Evolutionary conservation across 1,140 invertebrate genomes (phyloP), one percentile per base, ranked within the genome.

Genomic region (Pseudomyrmex sp.): DNA sequence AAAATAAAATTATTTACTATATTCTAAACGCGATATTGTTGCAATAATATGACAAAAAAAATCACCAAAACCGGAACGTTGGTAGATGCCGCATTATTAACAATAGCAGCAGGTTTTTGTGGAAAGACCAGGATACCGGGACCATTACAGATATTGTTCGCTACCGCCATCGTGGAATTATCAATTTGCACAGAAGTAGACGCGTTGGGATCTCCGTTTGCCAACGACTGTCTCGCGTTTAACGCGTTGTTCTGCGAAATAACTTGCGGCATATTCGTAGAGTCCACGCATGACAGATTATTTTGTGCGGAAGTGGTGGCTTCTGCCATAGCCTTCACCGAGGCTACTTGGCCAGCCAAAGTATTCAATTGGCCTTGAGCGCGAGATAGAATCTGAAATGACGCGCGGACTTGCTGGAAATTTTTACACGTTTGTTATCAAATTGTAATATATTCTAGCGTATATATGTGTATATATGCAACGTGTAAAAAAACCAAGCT

Each of bases 1-100:
- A n/a, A 46, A 18, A 54, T 10, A n/a, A 18, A 66, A 48, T 5
- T 15, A 5, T 46, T 44, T 7, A 63, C 20, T 10, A 50, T n/a
- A 74, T 61, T 26, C n/a, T 62, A 48, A 52, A 63, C 13, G 9
- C 13, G 9, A 23, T 12, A 23, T 61, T 61, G 10, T 61, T 35
- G 35, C 35, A 20, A 52, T 18, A 61, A 13, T 61, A 23, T 61
- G 10, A 52, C 7, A 52, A 52, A 13, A n/a, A 65, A 50, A n/a
- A 89, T 91, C 90, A 96, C 95, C 92, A 96, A 91, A 72, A 96
- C 95, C 68, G 95, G 94, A 89, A 95, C 95, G 90, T 93, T 95
- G 23, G 94, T 93, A 66, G 94, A 91, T 56, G 94, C 91, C 79
- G 93, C 91, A 84, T 94, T 93, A 73, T 92, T 93, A 65, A 90